Base-by-base conservation (phyloP, 2,888 invertebrate genomes). In the Cheilosia vulpina region DNA sequence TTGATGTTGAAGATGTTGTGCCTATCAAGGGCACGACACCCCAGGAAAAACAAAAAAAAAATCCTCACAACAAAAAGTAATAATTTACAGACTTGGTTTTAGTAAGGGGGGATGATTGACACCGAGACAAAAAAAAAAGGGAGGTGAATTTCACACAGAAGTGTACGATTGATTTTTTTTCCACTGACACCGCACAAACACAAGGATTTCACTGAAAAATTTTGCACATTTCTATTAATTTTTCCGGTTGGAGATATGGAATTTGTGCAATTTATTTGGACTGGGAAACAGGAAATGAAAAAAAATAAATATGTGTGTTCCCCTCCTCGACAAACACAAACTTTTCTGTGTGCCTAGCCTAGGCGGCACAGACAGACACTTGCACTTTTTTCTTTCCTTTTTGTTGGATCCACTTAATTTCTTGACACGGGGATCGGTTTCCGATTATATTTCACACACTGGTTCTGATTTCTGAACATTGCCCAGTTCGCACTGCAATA, bases 361-460 rank as follows among this genome's bases (percentile, higher is more conserved):
- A 58, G 62, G 68, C 81, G 85, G 81, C 81, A 77, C 79, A 81
- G 77, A 81, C 85, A 85, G 81, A 80, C 81, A 85, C 85, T 85
- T 85, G 85, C 85, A 85, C 85, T 85, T 85, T 85, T 78, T 80
- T 63, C 43, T 65, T 65, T 24, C 43, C 68, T 83, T 21, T 63
- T 69, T 71, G 19, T 41, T 65, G 66, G 82, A 82, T 50, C 62
- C 73, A 68, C 68, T 73, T 57, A 27, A 60, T 45, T 50, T 58
- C 38, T 63, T 55, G 11, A 52, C 79, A 69, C 68, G 45, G 71
- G 72, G 63, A 73, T 53, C 65, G 13, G 57, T 15, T 68, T 53
- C 27, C 62, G 62, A 53, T 65, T 72, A n/a, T 41, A 27, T 47
- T 45, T 60, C 24, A 45, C 19, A 43, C 62, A 72, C 55, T 75